A percentile compares a stretch with the other conserved stretches of the same genome.
Conservation (phyloP, 2,888 invertebrate genomes). For the Drosophila kokeensis region DNA sequence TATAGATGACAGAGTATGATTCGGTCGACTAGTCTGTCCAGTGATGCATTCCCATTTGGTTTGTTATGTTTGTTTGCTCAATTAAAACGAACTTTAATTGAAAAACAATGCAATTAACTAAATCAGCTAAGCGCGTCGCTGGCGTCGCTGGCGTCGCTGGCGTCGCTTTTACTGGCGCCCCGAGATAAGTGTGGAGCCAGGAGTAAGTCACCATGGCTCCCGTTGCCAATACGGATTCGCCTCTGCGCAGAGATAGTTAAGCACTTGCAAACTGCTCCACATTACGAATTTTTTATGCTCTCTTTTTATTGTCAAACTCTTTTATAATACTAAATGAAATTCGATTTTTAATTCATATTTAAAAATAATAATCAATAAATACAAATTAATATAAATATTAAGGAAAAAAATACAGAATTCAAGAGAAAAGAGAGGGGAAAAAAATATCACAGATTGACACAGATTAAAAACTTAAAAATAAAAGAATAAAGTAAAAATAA, state of each 20-base stretch:
- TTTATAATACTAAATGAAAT: neutral
- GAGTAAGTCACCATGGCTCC: neutral
- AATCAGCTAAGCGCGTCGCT: slow-evolving; percentile 75
- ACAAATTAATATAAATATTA: neutral
- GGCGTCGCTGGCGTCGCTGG: slow-evolving; percentile 52
- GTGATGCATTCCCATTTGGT: neutral
- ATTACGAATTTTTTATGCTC: slow-evolving; percentile 9
- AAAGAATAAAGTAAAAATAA: neutral
- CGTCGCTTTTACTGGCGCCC: slow-evolving; percentile 58
- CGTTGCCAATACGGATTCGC: slow-evolving; percentile 14
- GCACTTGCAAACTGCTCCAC: neutral
- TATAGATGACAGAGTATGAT: slow-evolving; percentile 4
- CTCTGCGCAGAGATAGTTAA: neutral
- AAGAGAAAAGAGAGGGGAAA: neutral
- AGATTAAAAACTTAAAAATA: neutral
- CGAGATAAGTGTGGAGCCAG: slow-evolving; percentile 32
- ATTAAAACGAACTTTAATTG: slow-evolving; percentile 79
- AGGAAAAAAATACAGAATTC: neutral
- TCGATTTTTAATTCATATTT: neutral
- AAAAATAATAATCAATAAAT: neutral
- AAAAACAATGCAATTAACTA: slow-evolving; percentile 82
- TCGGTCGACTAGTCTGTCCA: neutral
- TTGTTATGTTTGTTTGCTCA: slow-evolving; percentile 71
- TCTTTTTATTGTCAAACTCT: neutral
- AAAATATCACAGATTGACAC: neutral